These are phyloP conservation scores for Dynastes grantii DNA, from an alignment of 2,888 invertebrate genomes.

Conservation along the genomic window DNA sequence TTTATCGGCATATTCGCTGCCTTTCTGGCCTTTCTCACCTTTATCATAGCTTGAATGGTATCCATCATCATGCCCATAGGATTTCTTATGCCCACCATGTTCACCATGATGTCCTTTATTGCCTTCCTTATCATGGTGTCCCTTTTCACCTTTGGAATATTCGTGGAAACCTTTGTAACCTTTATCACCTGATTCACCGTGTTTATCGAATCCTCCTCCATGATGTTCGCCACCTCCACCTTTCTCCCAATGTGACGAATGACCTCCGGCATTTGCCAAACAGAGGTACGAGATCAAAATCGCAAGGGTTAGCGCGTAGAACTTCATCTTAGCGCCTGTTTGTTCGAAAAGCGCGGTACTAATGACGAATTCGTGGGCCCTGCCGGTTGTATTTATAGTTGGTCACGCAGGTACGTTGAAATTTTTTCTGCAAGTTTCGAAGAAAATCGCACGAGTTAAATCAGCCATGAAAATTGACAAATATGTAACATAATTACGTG, in stretches of 20 bases:
- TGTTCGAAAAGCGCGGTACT: constrained; percentile 70
- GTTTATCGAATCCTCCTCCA: constrained; percentile 74
- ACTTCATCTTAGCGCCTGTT: constrained; percentile 63
- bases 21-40: constrained; percentile 79
- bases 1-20: constrained; percentile 77
- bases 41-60: constrained; percentile 79
- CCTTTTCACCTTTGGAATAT: constrained; percentile 77
- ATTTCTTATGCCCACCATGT: constrained; percentile 75
- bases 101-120: constrained; percentile 78
- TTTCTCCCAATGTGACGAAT: constrained; percentile 63
- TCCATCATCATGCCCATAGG: constrained; percentile 76
- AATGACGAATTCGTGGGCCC: constrained; percentile 53
- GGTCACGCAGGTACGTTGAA: background rate
- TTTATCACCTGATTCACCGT: constrained; percentile 78
- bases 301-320: constrained; percentile 3
- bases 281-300: background rate
- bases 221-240: constrained; percentile 74
- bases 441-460: constrained; percentile 22
- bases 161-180: constrained; percentile 80
- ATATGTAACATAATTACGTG: constrained; percentile 38
- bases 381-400: constrained; percentile 21
- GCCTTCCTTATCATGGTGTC: constrained; percentile 80
- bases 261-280: background rate
- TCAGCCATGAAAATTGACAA: constrained; percentile 40
- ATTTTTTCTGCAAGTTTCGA: constrained; percentile 14